These are phyloP conservation scores for Drosophila fungiperda DNA, from an alignment of 2,888 invertebrate species.

Conservation along the genomic window DNA sequence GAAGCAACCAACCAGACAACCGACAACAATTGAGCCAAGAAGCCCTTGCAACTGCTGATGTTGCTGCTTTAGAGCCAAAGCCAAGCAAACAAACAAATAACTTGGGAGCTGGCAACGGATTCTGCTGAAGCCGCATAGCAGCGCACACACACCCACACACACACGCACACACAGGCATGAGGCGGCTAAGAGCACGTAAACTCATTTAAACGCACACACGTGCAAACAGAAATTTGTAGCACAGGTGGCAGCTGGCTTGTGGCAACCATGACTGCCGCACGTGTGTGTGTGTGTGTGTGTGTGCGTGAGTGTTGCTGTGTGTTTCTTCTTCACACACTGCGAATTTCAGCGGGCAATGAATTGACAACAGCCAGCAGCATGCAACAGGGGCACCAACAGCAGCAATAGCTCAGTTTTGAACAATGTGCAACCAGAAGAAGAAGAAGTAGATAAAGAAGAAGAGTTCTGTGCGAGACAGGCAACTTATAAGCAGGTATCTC, in stretches of 20 bases:
- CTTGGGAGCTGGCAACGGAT: slow-evolving; percentile 27
- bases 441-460: slow-evolving; percentile 13
- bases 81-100: slow-evolving; percentile 68
- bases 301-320: slow-evolving; percentile 7
- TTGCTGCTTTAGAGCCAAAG: slow-evolving; percentile 35
- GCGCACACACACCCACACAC: slow-evolving; percentile 20
- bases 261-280: slow-evolving; percentile 44
- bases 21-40: slow-evolving; percentile 54
- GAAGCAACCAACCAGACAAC: slow-evolving; percentile 31
- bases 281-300: slow-evolving; percentile 23
- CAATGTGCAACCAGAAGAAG: slow-evolving; percentile 39
- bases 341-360: slow-evolving; percentile 47
- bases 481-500: slow-evolving; percentile 42
- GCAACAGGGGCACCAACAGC: slow-evolving; percentile 10
- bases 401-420: slow-evolving; percentile 35
- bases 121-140: slow-evolving; percentile 43
- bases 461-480: slow-evolving; percentile 38
- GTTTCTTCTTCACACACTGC: slow-evolving; percentile 46
- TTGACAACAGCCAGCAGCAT: slow-evolving; percentile 34
- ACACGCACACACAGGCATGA: background rate
- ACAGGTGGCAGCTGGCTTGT: slow-evolving; percentile 15
- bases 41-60: background rate
- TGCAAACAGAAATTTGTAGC: slow-evolving; percentile 4
- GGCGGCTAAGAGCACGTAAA: slow-evolving; percentile 50
- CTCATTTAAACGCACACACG: slow-evolving; percentile 58